Conservation (phyloP, 2,888 invertebrate genomes). For the Rapana venosa region DNA sequence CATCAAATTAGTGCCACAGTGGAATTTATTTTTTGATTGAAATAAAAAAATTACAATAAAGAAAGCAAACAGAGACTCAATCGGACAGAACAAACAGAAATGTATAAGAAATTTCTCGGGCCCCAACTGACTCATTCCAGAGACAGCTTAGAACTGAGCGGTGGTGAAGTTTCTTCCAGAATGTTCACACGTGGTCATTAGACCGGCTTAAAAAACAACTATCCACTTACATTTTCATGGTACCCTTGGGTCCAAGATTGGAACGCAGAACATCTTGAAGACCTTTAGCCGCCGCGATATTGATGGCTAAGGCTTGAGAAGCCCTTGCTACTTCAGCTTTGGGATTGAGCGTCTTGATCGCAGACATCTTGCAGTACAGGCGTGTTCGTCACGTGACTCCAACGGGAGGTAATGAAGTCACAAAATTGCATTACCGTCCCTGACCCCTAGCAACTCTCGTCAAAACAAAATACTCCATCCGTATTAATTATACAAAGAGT, state of each 20-base stretch:
- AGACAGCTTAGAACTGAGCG: too few species aligned
- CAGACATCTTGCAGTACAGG: conserved; percentile 72
- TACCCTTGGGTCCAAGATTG: conserved; percentile 99
- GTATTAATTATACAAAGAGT: too few species aligned
- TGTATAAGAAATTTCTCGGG: too few species aligned
- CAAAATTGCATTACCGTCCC: too few species aligned
- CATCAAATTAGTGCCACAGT: too few species aligned
- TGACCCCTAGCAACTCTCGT: too few species aligned
- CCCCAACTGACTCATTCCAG: too few species aligned
- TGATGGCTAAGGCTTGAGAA: conserved; percentile 95
- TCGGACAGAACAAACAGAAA: too few species aligned
- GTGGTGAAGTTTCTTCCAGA: conserved; percentile 21
- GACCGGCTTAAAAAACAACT: background rate
- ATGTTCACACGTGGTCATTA: background rate
- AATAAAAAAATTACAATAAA: too few species aligned
- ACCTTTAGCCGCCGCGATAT: conserved; percentile 97
- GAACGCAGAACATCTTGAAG: conserved; percentile 99
- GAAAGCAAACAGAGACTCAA: too few species aligned
- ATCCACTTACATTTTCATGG: conserved; percentile 97
- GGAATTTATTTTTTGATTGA: too few species aligned
- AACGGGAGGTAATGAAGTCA: background rate
- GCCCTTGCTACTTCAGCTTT: conserved; percentile 99
- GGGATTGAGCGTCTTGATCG: conserved; percentile 85
- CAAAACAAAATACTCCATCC: too few species aligned
- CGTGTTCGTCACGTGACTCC: conserved; percentile 31